Conservation (phyloP, 2,888 invertebrate genomes). For the Tetheella fluctuosa region DNA sequence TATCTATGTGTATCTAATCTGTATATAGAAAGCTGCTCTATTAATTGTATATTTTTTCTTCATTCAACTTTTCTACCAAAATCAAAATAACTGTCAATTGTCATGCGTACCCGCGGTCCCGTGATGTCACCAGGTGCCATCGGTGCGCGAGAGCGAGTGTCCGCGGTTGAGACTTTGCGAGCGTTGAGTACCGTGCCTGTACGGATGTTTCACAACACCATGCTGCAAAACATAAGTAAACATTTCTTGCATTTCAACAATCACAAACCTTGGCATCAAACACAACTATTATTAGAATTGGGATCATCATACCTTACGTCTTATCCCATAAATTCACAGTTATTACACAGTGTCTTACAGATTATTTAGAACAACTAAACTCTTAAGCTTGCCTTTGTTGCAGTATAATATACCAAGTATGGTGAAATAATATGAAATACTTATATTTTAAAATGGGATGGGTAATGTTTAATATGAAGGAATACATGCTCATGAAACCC, state of each 20-base stretch:
- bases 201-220: constrained; percentile 85
- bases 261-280: constrained; percentile 9
- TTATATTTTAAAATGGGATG: neutral
- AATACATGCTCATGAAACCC: constrained; percentile 22
- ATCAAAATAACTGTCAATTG: no score
- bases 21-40: no score
- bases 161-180: constrained; percentile 91
- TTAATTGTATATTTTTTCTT: no score
- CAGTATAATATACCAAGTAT: neutral
- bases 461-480: constrained; percentile 3
- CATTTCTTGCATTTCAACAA: constrained; percentile 18
- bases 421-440: neutral
- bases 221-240: constrained; percentile 78
- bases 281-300: neutral
- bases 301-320: neutral
- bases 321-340: constrained; percentile 7
- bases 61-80: no score
- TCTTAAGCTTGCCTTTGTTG: neutral
- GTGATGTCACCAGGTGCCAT: constrained; percentile 93
- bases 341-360: neutral
- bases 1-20: no score
- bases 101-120: constrained; percentile 86
- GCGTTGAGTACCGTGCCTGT: constrained; percentile 85
- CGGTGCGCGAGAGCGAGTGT: constrained; percentile 87
- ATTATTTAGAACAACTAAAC: neutral